A percentile compares a stretch with the other conserved stretches of the same genome.
Conservation (phyloP, 2,888 invertebrate species). For the Adela reaumurella region DNA sequence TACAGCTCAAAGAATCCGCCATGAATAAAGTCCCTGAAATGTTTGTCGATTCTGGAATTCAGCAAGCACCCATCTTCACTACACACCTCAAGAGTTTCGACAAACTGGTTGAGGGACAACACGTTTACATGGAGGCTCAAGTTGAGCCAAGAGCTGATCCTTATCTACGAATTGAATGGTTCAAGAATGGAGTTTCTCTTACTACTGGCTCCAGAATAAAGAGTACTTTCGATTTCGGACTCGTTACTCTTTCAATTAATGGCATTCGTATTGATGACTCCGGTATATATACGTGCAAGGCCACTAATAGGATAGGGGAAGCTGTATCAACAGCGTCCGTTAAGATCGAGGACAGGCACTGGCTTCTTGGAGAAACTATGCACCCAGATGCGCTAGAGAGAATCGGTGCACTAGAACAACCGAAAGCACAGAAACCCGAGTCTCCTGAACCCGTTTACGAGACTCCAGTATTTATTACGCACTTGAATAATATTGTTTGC, state of each 20-base stretch:
- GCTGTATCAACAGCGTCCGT: slow-evolving; percentile 89
- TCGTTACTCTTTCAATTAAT: slow-evolving; percentile 88
- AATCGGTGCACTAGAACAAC: slow-evolving; percentile 82
- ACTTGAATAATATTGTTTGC: slow-evolving; percentile 86
- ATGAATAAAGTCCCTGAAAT: slow-evolving; percentile 87
- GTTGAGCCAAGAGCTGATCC: slow-evolving; percentile 90
- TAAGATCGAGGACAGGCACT: slow-evolving; percentile 85
- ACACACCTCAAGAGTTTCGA: slow-evolving; percentile 85
- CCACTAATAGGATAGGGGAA: slow-evolving; percentile 89
- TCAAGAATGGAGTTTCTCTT: slow-evolving; percentile 82
- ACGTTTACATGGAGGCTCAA: slow-evolving; percentile 83
- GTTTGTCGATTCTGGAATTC: slow-evolving; percentile 80
- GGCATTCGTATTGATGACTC: slow-evolving; percentile 86
- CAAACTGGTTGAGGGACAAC: slow-evolving; percentile 81
- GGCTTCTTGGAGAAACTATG: slow-evolving; percentile 81
- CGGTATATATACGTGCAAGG: slow-evolving; percentile 93
- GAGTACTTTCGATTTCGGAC: slow-evolving; percentile 95
- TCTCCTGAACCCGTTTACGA: slow-evolving; percentile 77
- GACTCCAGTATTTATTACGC: slow-evolving; percentile 84
- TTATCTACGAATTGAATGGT: slow-evolving; percentile 86
- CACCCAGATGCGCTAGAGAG: slow-evolving; percentile 87
- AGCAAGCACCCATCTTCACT: slow-evolving; percentile 94
- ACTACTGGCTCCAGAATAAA: slow-evolving; percentile 86
- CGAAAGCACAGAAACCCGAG: slow-evolving; percentile 63
- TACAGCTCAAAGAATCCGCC: slow-evolving; percentile 85